Evolutionary conservation across 2,113 vertebrate species (phyloP).

Genomic region (Engraulis encrasicolus): DNA sequence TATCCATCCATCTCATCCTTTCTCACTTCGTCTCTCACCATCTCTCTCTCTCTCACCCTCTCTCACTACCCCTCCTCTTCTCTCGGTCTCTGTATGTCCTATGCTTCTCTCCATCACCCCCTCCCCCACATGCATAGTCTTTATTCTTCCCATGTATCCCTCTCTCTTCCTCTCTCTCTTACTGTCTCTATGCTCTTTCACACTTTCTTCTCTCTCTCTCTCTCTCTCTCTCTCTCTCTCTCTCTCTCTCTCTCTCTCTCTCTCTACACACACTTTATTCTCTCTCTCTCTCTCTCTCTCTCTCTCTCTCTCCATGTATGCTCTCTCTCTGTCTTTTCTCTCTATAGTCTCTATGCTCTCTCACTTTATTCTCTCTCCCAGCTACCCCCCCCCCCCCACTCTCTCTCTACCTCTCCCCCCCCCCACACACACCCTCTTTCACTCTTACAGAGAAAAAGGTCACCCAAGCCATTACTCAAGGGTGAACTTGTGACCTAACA

Average conservation of each 20-base stretch:
- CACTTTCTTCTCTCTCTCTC: background rate
- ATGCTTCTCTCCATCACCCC: background rate
- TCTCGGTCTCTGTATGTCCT: constrained; percentile 35
- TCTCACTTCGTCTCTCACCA: no score
- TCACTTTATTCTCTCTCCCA: background rate
- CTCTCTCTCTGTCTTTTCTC: constrained; percentile 60
- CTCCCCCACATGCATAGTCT: no score
- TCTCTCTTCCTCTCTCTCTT: constrained; percentile 57
- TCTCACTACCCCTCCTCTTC: constrained; percentile 55
- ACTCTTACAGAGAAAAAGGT: constrained; percentile 72
- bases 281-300: no score
- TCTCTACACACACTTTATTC: no score
- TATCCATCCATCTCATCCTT: constrained; percentile 32
- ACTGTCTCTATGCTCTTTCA: constrained; percentile 21
- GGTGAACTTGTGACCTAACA: constrained; percentile 76
- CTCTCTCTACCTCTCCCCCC: background rate
- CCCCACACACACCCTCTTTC: constrained; percentile 38
- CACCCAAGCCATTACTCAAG: constrained; percentile 76
- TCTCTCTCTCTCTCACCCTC: constrained; percentile 17
- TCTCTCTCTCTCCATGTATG: no score
- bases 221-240: background rate
- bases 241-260: constrained; percentile 46
- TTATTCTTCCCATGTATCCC: no score
- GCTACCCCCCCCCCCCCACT: no score
- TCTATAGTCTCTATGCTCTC: constrained; percentile 23